These are phyloP conservation scores for Eulemur mongoz DNA, from an alignment of 2,797 vertebrate species.

Conservation along the genomic window DNA sequence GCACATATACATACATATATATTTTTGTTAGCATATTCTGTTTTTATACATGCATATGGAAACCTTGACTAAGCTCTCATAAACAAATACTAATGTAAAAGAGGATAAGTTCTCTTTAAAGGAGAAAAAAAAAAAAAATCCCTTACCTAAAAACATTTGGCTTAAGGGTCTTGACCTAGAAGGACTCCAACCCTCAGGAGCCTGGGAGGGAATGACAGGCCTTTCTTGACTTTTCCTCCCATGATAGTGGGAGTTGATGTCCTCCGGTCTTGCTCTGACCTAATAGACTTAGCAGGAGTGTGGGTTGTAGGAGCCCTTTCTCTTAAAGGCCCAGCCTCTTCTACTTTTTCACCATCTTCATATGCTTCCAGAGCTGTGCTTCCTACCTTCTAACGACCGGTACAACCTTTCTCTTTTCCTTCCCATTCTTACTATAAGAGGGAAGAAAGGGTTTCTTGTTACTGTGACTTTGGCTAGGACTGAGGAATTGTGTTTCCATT, in stretches of 20 bases:
- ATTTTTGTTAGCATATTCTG: not conserved
- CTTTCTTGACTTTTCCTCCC: not conserved
- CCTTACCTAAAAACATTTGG: not conserved
- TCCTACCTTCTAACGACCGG: not conserved
- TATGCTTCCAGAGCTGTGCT: not conserved
- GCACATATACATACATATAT: not conserved
- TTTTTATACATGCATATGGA: not conserved
- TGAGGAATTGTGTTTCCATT: not conserved
- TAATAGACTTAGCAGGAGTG: not conserved
- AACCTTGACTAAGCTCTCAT: slow-evolving; percentile 14
- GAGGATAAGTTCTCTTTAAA: not conserved
- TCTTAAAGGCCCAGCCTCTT: not conserved
- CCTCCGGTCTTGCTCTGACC: not conserved
- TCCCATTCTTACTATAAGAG: not conserved
- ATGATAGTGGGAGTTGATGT: not conserved
- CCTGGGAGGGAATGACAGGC: not conserved
- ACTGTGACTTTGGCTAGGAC: not conserved
- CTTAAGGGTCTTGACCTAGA: not conserved
- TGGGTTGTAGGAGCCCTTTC: not conserved
- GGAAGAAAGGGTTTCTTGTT: not conserved
- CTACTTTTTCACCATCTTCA: not conserved
- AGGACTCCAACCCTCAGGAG: not conserved
- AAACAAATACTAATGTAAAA: not conserved
- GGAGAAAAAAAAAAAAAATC: not conserved
- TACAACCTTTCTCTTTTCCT: not conserved